phyloP scores from a whole-genome alignment of 2,888 invertebrate species.

The Fissipunctia ypsillon region DNA sequence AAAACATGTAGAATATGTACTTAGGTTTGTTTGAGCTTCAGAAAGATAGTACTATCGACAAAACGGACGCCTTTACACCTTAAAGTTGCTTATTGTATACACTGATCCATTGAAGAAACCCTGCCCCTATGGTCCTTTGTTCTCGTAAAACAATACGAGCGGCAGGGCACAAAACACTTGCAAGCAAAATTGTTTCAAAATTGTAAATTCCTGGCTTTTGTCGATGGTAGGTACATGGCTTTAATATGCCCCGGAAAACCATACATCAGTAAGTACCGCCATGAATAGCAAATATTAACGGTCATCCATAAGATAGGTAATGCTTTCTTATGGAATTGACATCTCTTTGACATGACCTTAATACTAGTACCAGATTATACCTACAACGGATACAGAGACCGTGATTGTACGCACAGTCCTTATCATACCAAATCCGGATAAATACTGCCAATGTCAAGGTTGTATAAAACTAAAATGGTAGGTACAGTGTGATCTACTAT shows the following conservation, averaged over 20 bases:
- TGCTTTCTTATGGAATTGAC: background rate
- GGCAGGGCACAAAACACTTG: too few species aligned
- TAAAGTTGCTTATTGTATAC: too few species aligned
- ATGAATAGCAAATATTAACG: background rate
- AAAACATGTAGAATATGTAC: background rate
- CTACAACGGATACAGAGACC: background rate
- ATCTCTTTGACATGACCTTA: background rate
- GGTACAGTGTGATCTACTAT: background rate
- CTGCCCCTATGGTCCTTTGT: too few species aligned
- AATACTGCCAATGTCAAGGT: slow-evolving; percentile 1
- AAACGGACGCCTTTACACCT: too few species aligned
- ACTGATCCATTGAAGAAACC: too few species aligned
- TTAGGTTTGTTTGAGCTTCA: background rate
- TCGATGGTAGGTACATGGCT: too few species aligned
- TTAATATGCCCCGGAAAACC: too few species aligned
- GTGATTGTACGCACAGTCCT: slow-evolving; percentile 20
- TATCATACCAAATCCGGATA: slow-evolving; percentile 1
- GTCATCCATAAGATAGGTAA: background rate
- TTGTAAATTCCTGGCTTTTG: too few species aligned
- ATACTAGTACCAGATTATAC: background rate
- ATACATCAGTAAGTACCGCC: background rate
- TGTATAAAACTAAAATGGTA: background rate
- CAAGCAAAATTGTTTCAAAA: too few species aligned
- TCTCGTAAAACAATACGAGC: too few species aligned
- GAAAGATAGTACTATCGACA: background rate